Base-by-base conservation (phyloP, 2,888 invertebrate species). In the Apamea anceps region DNA sequence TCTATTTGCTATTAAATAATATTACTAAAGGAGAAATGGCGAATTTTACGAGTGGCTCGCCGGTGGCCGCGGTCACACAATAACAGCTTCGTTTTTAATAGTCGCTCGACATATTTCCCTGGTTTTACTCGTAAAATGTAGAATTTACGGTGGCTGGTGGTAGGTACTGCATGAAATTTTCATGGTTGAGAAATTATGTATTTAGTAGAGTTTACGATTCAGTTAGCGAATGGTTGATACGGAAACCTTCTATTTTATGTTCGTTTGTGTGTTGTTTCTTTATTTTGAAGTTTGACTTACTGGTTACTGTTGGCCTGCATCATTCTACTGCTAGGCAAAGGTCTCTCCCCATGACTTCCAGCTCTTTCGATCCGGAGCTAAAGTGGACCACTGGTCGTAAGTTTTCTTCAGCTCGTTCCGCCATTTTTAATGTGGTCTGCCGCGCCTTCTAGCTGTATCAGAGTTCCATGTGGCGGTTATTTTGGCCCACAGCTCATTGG, bases 61-160 rank as follows among this genome's bases (percentile, higher is more conserved):
- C n/a, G 21, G 63, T 25, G 8, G 48, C 71, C 25, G 15, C 45
- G 42, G 72, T 51, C 62, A 28, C 48, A 72, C 25, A 78, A 72
- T 70, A 76, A 60, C 10, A 57, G 62, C 62, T 57, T 72, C 28
- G 12, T 12, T 62, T 82, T 84, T 78, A 82, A 82, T 63, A 62
- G 51, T 8, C 32, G 62, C 72, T 72, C 51, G 84, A 82, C 84
- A 84, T 82, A 84, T 78, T 82, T 82, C 13, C 21, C n/a, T 63
- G 62, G 78, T 78, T 71, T 7, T 32, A 32, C 74, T 74, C 54
- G 45, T 78, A 54, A 84, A 84, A 62, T 62, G 60, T 83, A 28
- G 62, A 72, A 63, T 54, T 81, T 72, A 67, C 67, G 32, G 10
- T 21, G 42, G 45, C 21, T 48, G 8, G 13, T 32, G 15, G 15